Base-by-base conservation (phyloP, 1,140 invertebrate genomes). In the Tribolium madens region DNA sequence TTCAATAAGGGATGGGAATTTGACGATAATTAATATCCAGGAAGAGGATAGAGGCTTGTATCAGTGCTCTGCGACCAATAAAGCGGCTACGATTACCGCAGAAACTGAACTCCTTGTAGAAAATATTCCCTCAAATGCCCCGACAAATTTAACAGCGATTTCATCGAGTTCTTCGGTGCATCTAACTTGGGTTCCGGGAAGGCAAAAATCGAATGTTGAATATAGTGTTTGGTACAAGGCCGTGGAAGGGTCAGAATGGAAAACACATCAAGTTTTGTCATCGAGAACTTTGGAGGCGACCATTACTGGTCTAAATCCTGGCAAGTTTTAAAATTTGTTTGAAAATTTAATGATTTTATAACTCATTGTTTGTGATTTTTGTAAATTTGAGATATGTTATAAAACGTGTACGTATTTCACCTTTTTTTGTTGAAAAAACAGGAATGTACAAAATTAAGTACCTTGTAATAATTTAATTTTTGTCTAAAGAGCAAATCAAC, bases 11-110 rank as follows among this genome's bases (percentile, higher is more conserved):
- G 93, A 92, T 57, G 96, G 96, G 53, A 97, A 97, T 88, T 87
- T 98, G 76, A 97, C 95, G 14, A 93, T 99, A 52, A 89, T 89
- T 73, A 90, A 91, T 74, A 90, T 98, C 14, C 89, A 91, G 75
- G 95, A 97, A 86, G 90, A 92, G 74, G 97, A 98, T 87, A 92
- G 96, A 82, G 97, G 97, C 3, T 87, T 93, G 75, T 98, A 98
- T 87, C 94, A 97, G 85, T 99, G 97, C 86, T 91, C 95, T 31
- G 93, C 95, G 1, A 93, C 91, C 77, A 98, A 98, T 87, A 95
- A 97, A 83, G 95, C 97, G 5, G 95, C 95, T n/a, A 95, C 94
- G 6, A 91, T 98, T 21, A 92, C 94, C 1, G 91, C 92, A 0
- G 93, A 95, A 85, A 95, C 96, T 1, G 94, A 97, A 86, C 88